Base-by-base conservation (phyloP, 1,140 invertebrate genomes). In the Armadillidium nasatum region DNA sequence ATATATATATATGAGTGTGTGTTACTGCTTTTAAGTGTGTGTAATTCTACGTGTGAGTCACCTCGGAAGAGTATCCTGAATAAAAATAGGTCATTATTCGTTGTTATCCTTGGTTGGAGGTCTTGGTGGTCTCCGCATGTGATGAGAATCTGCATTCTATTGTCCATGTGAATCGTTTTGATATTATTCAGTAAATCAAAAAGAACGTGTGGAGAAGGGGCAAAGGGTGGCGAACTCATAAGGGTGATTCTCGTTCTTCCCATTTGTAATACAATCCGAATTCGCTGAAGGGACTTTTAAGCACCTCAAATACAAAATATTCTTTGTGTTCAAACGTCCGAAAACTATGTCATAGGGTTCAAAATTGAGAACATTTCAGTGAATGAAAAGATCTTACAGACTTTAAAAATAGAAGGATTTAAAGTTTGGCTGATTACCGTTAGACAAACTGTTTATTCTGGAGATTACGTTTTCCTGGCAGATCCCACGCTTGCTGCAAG, bases 401-500 rank as follows among this genome's bases (percentile, higher is more conserved):
- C 68, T 21, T 21, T 44, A 46, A 22, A 44, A 44, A 60, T 13
- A 50, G 9, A 10, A n/a, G 45, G 23, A 46, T 54, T 68, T 72
- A 67, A 60, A 71, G 68, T 33, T 68, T 74, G 76, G 45, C 69
- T 78, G 76, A 78, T 78, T 78, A 78, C 76, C 73, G 76, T 70
- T 75, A 74, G 76, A 78, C 76, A 78, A 78, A 78, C 76, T 78
- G 76, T 78, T 78, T 78, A 78, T 78, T 78, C 76, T 78, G 67
- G 70, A 73, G 76, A 78, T 78, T 75, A 75, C 44, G 45, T 45
- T 43, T 72, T 67, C 50, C 66, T 69, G 46, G 23, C 69, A n/a
- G 73, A 19, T 78, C 76, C 76, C 76, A 78, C 76, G 73, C 66
- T 71, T 13, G 50, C 2, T 15, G 50, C 33, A 33, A 33, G 33